Conservation (phyloP, 2,797 vertebrate genomes). For the Enteromius viviparus region DNA sequence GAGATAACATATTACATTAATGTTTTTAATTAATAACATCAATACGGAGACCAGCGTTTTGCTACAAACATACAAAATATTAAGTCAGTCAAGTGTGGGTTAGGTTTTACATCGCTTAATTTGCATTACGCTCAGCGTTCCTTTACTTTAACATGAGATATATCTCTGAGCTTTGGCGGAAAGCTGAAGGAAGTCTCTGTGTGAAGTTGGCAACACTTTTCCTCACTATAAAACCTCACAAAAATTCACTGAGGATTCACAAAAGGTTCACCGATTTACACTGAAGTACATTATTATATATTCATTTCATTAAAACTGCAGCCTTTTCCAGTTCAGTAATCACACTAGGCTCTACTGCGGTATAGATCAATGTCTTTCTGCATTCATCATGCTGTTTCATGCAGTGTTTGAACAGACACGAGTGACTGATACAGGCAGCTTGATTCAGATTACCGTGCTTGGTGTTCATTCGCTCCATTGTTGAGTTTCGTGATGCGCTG, state of each 20-base stretch:
- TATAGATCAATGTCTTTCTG: background rate
- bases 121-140: background rate
- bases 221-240: background rate
- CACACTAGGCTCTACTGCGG: too few relatives aligned
- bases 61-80: background rate
- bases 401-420: background rate
- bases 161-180: background rate
- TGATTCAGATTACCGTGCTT: slow-evolving; percentile 65
- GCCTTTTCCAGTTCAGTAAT: background rate
- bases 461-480: slow-evolving; percentile 60
- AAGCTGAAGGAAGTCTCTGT: background rate
- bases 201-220: too few relatives aligned
- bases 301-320: background rate
- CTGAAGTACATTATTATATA: background rate
- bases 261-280: background rate
- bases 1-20: too few relatives aligned
- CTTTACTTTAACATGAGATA: background rate
- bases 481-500: slow-evolving; percentile 62
- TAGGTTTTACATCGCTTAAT: background rate
- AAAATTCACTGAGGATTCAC: background rate
- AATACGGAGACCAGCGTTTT: too few relatives aligned
- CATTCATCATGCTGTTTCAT: background rate
- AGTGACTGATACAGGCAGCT: background rate
- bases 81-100: too few relatives aligned
- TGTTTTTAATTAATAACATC: too few relatives aligned